Evolutionary conservation across 2,797 vertebrate genomes (phyloP), one percentile per base, ranked within the genome.

Genomic region (Synaphobranchus kaupii): DNA sequence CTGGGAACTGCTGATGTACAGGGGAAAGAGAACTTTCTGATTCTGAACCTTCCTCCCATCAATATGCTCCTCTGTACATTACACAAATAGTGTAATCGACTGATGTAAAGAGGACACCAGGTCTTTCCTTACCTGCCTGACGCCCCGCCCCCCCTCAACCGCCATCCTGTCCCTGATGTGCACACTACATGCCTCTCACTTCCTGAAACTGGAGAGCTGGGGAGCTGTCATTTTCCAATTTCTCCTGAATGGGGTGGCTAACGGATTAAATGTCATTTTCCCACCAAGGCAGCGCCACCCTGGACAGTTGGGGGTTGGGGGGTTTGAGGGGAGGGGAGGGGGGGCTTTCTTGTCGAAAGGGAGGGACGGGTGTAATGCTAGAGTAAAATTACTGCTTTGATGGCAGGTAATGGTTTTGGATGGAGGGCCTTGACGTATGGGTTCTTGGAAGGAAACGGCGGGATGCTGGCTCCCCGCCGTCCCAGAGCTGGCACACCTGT

Each of bases 161-260:
- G 71, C 71, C 71, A 39, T 76, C 63, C 25, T n/a, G 71, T 31
- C 28, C 34, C 71, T 17, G 71, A 71, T 76, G 71, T 17, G 28
- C 31, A 34, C 71, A 28, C 63, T 66, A 66, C 63, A 92, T 93
- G 92, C 94, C 93, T 96, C 95, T 95, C 92, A 92, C 94, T 96
- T 95, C 93, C 93, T 86, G 95, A 96, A 96, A 96, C 95, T 92
- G 90, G 94, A 96, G 95, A 97, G 94, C 91, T 88, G 90, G 95
- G 96, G 96, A 97, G 96, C 96, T 97, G 97, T 98, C 96, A 97
- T 97, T 97, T 97, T 95, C 95, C 95, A 97, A 97, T 98, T 97
- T 97, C 95, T 96, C 81, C 91, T 96, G 95, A 97, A 95, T 97
- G 94, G 94, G 90, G 89, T 87, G 91, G 94, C 92, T 91, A 89